A percentile compares a stretch with the other conserved stretches of the same genome.
Evolutionary conservation across 2,797 vertebrate genomes (phyloP).

Genomic region (Leucoraja ocellata): DNA sequence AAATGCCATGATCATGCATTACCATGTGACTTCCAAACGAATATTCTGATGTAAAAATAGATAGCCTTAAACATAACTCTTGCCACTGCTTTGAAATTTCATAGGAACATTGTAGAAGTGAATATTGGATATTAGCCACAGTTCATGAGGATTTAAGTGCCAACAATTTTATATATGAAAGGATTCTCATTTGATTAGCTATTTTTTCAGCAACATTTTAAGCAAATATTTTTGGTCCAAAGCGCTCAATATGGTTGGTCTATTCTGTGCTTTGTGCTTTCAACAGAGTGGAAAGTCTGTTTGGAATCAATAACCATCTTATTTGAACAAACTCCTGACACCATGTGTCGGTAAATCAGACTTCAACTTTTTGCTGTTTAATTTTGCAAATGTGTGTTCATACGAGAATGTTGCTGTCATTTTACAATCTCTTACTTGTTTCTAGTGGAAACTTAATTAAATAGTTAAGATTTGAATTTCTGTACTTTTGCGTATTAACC

Average conservation of each 20-base stretch:
- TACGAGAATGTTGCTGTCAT: neutral
- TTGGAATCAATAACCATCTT: neutral
- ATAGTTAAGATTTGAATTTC: neutral
- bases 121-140: neutral
- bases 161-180: conserved; percentile 6
- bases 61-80: neutral
- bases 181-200: neutral
- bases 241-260: neutral
- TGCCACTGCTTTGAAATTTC: no score
- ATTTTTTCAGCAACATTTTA: neutral
- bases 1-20: neutral
- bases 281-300: no score
- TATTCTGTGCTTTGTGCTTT: neutral
- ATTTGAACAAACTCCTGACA: neutral
- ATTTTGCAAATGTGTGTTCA: neutral
- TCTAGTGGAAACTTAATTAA: neutral
- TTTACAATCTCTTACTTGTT: neutral
- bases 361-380: neutral
- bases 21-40: no score
- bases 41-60: neutral
- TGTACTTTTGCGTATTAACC: neutral
- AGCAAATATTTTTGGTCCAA: neutral
- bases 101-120: neutral
- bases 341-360: neutral
- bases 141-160: neutral